Evolutionary conservation across 2,113 vertebrate species (phyloP).

Genomic region (Zeus faber): DNA sequence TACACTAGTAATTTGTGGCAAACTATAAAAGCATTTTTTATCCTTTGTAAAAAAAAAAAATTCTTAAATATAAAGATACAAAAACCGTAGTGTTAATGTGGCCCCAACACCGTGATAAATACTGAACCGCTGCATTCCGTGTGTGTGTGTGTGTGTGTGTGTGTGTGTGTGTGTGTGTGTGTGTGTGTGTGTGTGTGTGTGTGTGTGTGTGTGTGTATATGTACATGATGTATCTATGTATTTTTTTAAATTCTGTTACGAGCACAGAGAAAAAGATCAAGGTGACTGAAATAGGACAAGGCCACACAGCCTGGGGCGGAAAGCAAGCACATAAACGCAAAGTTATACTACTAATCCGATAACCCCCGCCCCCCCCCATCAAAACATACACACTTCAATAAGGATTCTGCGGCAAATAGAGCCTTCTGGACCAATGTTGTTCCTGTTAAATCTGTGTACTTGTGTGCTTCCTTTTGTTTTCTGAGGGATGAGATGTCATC

Average conservation of each 20-base stretch:
- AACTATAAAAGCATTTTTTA: too few species aligned
- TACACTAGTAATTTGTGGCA: too few species aligned
- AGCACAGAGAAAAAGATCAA: too few species aligned
- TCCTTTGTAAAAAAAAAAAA: too few species aligned
- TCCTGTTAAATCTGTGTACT: constrained; percentile 1
- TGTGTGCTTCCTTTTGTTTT: neutral
- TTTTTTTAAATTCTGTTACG: too few species aligned
- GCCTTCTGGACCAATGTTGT: neutral
- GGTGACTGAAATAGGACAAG: neutral
- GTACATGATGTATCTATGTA: too few species aligned
- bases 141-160: neutral
- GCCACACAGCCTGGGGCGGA: constrained; percentile 10
- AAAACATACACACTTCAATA: neutral
- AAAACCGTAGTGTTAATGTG: too few species aligned
- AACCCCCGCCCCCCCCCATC: neutral
- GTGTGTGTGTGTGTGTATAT: neutral
- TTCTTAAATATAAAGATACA: too few species aligned
- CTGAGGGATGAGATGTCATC: neutral
- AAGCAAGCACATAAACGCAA: neutral
- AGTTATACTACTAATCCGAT: constrained; percentile 5
- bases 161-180: neutral
- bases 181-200: neutral
- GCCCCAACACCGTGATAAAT: too few species aligned
- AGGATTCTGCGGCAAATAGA: constrained; percentile 2
- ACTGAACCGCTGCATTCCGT: too few species aligned